phyloP scores from a whole-genome alignment of 2,888 invertebrate genomes.

The Thymelicus acteon region DNA sequence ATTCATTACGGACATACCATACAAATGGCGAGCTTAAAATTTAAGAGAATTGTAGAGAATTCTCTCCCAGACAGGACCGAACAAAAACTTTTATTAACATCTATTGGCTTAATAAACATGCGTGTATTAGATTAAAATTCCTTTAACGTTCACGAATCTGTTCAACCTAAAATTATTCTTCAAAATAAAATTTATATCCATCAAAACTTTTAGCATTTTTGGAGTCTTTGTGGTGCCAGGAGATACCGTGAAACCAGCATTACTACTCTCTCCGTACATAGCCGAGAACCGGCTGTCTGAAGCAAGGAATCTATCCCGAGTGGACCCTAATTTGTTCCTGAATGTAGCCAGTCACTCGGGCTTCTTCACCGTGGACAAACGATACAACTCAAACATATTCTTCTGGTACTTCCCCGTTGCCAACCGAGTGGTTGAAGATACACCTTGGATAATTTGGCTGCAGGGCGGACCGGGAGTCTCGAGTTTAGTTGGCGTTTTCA shows the following conservation, averaged over 20 bases:
- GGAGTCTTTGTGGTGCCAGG: neutral
- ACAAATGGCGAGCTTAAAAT: too few species aligned
- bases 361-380: conserved; percentile 89
- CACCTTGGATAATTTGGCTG: conserved; percentile 93
- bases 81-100: too few species aligned
- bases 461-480: conserved; percentile 94
- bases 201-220: conserved; percentile 16
- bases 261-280: conserved; percentile 64
- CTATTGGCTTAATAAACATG: too few species aligned
- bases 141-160: too few species aligned
- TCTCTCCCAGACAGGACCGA: too few species aligned
- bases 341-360: conserved; percentile 81
- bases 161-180: too few species aligned
- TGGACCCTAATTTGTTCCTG: conserved; percentile 59
- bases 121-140: too few species aligned
- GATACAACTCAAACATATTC: conserved; percentile 90
- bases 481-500: conserved; percentile 78
- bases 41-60: too few species aligned
- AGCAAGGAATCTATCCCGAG: conserved; percentile 64
- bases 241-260: conserved; percentile 1
- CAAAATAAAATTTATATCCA: too few species aligned
- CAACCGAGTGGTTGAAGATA: conserved; percentile 65
- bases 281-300: conserved; percentile 64
- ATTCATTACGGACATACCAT: too few species aligned
- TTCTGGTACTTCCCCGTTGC: conserved; percentile 92